Base-by-base conservation (phyloP, 53 echinoderm and acorn worm species). In the Zoroaster sp. region DNA sequence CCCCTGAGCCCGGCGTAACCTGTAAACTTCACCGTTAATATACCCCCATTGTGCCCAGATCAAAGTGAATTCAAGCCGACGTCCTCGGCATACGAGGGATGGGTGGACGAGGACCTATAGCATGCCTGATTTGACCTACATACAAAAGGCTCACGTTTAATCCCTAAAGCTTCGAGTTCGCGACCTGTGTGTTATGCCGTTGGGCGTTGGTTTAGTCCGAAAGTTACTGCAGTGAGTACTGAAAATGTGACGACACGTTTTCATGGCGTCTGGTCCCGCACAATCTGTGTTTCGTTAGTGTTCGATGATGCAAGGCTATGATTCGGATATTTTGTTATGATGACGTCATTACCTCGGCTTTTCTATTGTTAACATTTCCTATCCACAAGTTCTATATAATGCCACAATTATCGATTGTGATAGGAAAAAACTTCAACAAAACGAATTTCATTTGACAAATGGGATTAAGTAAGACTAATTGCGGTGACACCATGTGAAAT, bases 201-300 rank as follows among this genome's bases (percentile, higher is more conserved):
- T 69, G 85, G 85, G 85, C 85, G 85, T 85, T 85, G 85, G 85
- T 85, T 85, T 85, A 70, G 85, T 69, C 66, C 31, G 28, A 46
- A 21, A 45, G 42, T 51, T 40, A 43, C 30, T 40, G 74, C 21
- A 44, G 25, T 34, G 25, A 30, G 75, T 9, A 34, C 41, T 44
- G 74, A 20, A 21, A 74, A 21, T 42, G 20, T 41, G 17, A 40
- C 45, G n/a, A 40, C 40, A 73, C 40, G 39, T 23, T 12, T 55
- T 55, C 15, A 55, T 55, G 25, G 0, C n/a, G 23, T 4, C 20
- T 11, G n/a, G n/a, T n/a, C n/a, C n/a, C n/a, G n/a, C n/a, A n/a
- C n/a, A n/a, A n/a, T n/a, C n/a, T n/a, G n/a, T n/a, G n/a, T n/a
- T n/a, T n/a, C n/a, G n/a, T n/a, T n/a, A n/a, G n/a, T n/a, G n/a